Conservation (phyloP, 2,797 vertebrate species). For the Pteronotus mesoamericanus region DNA sequence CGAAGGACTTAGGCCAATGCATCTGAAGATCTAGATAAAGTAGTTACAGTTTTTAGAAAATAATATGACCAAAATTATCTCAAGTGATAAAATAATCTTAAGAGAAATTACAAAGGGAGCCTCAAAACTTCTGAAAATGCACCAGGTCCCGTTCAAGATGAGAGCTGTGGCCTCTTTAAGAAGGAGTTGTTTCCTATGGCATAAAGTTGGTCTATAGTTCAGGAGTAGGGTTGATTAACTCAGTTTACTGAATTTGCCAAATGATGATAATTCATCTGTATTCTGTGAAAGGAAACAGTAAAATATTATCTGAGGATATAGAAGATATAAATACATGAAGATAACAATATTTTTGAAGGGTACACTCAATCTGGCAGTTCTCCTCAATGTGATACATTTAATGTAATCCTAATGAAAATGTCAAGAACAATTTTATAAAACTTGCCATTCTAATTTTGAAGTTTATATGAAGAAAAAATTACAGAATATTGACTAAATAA, state of each 20-base stretch:
- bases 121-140: background rate
- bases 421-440: background rate
- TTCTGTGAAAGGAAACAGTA: background rate
- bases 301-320: background rate
- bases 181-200: accelerated
- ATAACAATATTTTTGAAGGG: background rate
- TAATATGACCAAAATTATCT: background rate
- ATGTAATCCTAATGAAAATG: background rate
- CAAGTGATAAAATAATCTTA: background rate
- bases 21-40: background rate
- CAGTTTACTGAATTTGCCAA: background rate
- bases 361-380: background rate
- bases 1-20: background rate
- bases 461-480: background rate
- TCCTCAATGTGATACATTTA: background rate
- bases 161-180: background rate
- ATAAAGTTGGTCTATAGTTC: background rate
- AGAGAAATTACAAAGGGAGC: background rate
- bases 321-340: background rate
- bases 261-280: background rate
- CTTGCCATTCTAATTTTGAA: constrained; percentile 13
- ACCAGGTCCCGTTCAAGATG: background rate
- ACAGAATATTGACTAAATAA: background rate
- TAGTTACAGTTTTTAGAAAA: background rate
- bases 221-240: background rate